Evolutionary conservation across 2,888 invertebrate species (phyloP).

Genomic region (Drosophila hamatofila): DNA sequence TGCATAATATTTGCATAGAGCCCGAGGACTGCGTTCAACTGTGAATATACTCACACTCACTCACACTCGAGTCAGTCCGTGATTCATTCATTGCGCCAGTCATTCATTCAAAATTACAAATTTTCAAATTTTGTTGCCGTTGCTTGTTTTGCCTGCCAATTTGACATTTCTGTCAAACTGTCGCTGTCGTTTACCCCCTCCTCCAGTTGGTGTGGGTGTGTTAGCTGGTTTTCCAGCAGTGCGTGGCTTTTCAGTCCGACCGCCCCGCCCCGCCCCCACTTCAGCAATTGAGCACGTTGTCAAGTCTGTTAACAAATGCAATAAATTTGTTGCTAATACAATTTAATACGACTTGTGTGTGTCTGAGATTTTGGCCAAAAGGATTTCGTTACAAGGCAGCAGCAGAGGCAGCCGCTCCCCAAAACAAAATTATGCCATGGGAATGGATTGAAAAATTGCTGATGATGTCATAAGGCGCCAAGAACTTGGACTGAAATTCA

Average conservation of each 20-base stretch:
- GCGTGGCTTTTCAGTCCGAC: constrained; percentile 48
- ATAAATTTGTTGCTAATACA: constrained; percentile 75
- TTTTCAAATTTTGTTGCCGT: constrained; percentile 60
- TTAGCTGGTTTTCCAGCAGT: constrained; percentile 52
- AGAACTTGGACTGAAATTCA: constrained; percentile 55
- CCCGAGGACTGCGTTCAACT: constrained; percentile 35
- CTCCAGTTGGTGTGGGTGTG: constrained; percentile 42
- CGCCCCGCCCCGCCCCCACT: background rate
- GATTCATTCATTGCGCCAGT: constrained; percentile 52
- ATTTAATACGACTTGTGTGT: constrained; percentile 66
- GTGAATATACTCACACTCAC: constrained; percentile 18
- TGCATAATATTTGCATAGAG: constrained; percentile 64
- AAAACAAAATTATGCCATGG: constrained; percentile 28
- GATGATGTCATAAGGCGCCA: constrained; percentile 61
- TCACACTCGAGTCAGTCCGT: constrained; percentile 33
- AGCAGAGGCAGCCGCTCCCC: constrained; percentile 42
- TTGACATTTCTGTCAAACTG: constrained; percentile 74
- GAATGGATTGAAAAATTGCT: constrained; percentile 40
- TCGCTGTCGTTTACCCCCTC: constrained; percentile 29
- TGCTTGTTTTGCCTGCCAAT: constrained; percentile 69
- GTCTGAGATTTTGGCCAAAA: constrained; percentile 38
- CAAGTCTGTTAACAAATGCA: constrained; percentile 72
- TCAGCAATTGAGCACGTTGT: constrained; percentile 60
- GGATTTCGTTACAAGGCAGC: constrained; percentile 42
- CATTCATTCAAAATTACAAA: constrained; percentile 70